Evolutionary conservation across 2,113 vertebrate genomes (phyloP).

Genomic region (Prietella phreatophila): DNA sequence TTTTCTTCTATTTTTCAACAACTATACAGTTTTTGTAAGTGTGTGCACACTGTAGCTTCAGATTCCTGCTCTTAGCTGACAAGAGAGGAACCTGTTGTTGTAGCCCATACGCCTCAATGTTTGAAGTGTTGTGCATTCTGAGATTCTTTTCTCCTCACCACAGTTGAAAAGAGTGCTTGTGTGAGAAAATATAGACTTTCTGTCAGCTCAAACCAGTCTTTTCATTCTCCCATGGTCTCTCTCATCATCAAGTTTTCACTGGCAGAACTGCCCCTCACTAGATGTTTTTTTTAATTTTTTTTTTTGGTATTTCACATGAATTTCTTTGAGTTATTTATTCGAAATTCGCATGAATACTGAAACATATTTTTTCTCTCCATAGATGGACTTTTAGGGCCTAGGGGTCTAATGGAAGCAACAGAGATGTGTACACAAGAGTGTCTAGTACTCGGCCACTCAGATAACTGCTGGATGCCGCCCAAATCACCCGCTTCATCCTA

Average conservation of each 20-base stretch:
- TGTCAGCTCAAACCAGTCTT: background rate
- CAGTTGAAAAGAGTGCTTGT: too few species aligned
- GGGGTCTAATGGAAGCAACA: constrained; percentile 94
- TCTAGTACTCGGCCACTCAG: constrained; percentile 93
- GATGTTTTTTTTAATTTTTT: background rate
- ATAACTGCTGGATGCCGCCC: constrained; percentile 99
- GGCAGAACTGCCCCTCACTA: background rate
- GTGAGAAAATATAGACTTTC: too few species aligned
- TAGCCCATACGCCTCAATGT: too few species aligned
- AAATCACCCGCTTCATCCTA: constrained; percentile 93
- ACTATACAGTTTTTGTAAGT: background rate
- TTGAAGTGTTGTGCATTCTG: too few species aligned
- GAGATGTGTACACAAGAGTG: constrained; percentile 99
- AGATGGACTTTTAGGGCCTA: constrained; percentile 93
- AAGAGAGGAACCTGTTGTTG: too few species aligned
- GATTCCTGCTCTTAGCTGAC: too few species aligned
- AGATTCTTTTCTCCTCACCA: too few species aligned
- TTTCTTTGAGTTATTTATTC: background rate
- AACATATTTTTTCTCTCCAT: constrained; percentile 21
- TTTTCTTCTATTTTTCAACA: background rate
- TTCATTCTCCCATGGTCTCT: background rate
- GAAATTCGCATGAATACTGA: background rate
- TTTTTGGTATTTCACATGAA: background rate
- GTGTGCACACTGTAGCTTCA: too few species aligned
- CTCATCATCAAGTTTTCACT: background rate